Evolutionary conservation across 1,140 invertebrate species (phyloP), one percentile per base, ranked within the genome.

Genomic region (Trichogramma pretiosum): DNA sequence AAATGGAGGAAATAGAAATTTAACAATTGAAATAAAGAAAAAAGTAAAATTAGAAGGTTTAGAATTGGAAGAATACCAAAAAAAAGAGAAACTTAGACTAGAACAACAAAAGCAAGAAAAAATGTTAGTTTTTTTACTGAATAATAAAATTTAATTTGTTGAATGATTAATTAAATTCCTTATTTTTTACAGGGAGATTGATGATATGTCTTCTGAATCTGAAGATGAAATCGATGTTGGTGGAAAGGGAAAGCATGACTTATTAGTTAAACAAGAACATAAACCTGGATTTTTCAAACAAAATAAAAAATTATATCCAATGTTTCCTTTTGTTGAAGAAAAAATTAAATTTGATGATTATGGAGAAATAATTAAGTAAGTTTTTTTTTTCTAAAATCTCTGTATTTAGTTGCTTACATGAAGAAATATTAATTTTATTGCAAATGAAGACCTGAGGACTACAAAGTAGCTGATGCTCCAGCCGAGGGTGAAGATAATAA

Each of bases 321-420:
- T 98, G 88, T 98, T 93, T 71, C 95, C 94, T 2, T 92, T 85
- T 60, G 78, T 86, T 37, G 94, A 98, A 70, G 93, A 97, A 57
- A 90, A 89, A 70, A 79, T 93, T 1, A 87, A 93, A 68, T 84
- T 80, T 63, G 93, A 97, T 61, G 92, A 97, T 63, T 97, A 97
- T 66, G 93, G 93, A 1, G 93, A 97, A 74, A 84, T 93, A 36
- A 92, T 97, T 38, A 79, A 73, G 74, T 80, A 58, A 21, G 14
- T 13, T 46, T 46, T 21, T 26, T 34, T 17, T 18, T 40, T 5
- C 14, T 41, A 19, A 41, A 17, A 24, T 42, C 5, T 14, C n/a
- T 38, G 30, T 30, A 39, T 33, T 33, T 19, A 40, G 32, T 28
- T 41, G 19, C 8, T 26, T 22, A 9, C n/a, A 13, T 4, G 13